Percentiles rank a stretch among this genome's conserved stretches.
phyloP scores from a whole-genome alignment of 2,797 vertebrate genomes.

The Ciconia nigra region DNA sequence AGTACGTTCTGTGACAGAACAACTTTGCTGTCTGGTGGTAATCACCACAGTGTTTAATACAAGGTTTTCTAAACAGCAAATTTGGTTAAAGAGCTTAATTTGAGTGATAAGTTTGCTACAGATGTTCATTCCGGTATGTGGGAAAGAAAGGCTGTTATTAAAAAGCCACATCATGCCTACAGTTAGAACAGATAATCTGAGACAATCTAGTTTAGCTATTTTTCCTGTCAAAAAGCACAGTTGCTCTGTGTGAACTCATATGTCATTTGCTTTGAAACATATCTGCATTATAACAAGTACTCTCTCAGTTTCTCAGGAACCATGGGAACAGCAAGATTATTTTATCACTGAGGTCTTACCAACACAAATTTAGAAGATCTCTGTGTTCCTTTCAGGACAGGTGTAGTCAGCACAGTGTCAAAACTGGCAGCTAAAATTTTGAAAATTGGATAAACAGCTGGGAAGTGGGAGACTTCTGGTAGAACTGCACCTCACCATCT shows the following conservation, averaged over 20 bases:
- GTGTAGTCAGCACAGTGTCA: conserved; percentile 42
- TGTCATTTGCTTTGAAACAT: conserved; percentile 26
- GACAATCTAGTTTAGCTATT: not conserved
- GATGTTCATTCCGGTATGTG: not conserved
- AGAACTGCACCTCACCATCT: not conserved
- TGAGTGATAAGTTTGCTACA: not conserved
- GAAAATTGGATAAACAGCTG: conserved; percentile 18
- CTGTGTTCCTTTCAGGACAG: conserved; percentile 40
- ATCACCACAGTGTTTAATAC: not conserved
- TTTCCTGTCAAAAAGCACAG: not conserved
- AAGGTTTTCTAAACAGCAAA: not conserved
- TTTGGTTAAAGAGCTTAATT: not conserved
- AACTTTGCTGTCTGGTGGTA: not conserved
- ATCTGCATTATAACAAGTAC: not conserved
- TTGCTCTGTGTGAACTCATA: not conserved
- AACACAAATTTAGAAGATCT: conserved; percentile 10
- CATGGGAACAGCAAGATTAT: conserved; percentile 47
- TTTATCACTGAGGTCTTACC: conserved; percentile 22
- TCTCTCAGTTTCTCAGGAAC: conserved; percentile 28
- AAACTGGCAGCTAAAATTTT: conserved; percentile 22
- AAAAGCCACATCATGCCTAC: not conserved
- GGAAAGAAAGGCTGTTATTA: not conserved
- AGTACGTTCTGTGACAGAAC: not conserved
- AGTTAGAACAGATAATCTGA: not conserved
- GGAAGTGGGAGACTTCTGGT: conserved; percentile 22